Evolutionary conservation across 2,888 invertebrate genomes (phyloP).

Genomic region (Xestia xanthographa): DNA sequence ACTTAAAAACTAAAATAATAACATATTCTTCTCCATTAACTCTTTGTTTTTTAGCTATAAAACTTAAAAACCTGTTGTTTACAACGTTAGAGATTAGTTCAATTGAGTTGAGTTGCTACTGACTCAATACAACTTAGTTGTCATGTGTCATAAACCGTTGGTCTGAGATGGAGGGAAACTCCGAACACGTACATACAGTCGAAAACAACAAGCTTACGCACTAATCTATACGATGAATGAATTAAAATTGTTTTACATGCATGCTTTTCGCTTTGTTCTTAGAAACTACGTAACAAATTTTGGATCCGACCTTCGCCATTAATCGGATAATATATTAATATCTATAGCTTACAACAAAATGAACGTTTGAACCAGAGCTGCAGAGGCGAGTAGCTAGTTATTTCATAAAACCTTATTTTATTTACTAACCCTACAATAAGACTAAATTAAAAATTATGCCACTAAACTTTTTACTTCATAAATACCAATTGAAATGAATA

Average conservation of each 20-base stretch:
- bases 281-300: not conserved
- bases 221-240: not conserved
- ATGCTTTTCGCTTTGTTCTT: not conserved
- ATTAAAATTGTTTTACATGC: not conserved
- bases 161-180: constrained; percentile 16
- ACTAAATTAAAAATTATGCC: not conserved
- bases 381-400: not conserved
- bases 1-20: not conserved
- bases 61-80: constrained; percentile 24
- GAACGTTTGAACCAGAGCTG: not conserved
- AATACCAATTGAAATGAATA: not conserved
- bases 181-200: constrained; percentile 44
- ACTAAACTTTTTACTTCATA: not conserved
- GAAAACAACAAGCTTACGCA: constrained; percentile 6
- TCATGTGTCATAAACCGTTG: constrained; percentile 61
- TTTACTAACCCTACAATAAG: not conserved
- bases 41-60: constrained; percentile 2
- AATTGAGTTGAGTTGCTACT: constrained; percentile 42
- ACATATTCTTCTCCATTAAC: not conserved
- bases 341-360: not conserved
- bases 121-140: constrained; percentile 48
- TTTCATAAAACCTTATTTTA: not conserved
- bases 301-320: not conserved
- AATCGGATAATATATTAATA: not conserved
- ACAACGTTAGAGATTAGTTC: constrained; percentile 30